Conservation (phyloP, 2,797 vertebrate species). For the Picus viridis region DNA sequence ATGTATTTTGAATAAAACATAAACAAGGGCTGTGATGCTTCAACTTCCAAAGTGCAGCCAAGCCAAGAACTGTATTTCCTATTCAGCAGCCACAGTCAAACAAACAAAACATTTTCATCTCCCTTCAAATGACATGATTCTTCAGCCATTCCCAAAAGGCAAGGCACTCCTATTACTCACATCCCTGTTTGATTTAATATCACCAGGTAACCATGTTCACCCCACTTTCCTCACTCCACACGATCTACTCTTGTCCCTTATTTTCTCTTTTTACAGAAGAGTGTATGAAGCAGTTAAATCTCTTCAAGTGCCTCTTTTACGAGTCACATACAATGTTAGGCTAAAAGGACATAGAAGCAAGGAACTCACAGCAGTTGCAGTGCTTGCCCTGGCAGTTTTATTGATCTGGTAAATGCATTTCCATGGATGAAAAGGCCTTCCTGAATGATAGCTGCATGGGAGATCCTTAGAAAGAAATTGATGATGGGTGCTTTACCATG, state of each 20-base stretch:
- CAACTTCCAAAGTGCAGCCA: background rate
- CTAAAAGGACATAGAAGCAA: background rate
- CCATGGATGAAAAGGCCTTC: background rate
- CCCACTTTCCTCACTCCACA: background rate
- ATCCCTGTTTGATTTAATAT: background rate
- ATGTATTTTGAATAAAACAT: background rate
- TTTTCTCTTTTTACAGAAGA: background rate
- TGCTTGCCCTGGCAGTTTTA: background rate
- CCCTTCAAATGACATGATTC: background rate
- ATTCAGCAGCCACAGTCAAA: background rate
- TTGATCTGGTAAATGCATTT: background rate
- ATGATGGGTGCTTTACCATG: background rate
- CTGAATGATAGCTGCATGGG: background rate
- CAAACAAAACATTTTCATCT: background rate
- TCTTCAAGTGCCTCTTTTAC: background rate
- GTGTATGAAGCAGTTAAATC: background rate
- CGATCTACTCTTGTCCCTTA: background rate
- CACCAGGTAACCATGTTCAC: background rate
- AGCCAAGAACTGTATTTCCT: background rate
- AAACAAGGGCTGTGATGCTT: constrained; percentile 10
- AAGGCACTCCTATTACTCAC: background rate
- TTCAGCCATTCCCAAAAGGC: background rate
- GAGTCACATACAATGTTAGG: background rate
- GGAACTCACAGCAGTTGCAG: background rate
- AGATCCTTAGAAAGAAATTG: background rate